These are phyloP conservation scores for Ceriagrion tenellum DNA, from an alignment of 2,888 invertebrate genomes.

Conservation along the genomic window DNA sequence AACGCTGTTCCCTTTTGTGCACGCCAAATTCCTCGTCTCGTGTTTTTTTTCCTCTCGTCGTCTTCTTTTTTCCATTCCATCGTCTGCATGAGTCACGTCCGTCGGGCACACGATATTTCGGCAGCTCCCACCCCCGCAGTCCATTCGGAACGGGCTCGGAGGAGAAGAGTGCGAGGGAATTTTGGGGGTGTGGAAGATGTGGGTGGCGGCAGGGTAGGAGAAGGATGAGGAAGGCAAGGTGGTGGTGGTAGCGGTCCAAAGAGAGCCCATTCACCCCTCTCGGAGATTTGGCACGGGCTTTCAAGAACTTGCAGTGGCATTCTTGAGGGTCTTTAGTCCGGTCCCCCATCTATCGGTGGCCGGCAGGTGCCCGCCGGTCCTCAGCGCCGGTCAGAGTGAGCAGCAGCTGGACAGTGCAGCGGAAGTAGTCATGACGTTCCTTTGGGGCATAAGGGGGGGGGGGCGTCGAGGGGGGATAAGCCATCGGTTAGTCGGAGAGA, in stretches of 20 bases:
- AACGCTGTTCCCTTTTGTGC: not conserved
- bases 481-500: not conserved
- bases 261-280: not conserved
- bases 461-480: not conserved
- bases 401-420: not conserved
- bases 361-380: not conserved
- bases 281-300: not conserved
- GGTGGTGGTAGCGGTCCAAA: not conserved
- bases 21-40: not conserved
- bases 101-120: not conserved
- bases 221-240: not conserved
- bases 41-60: not conserved
- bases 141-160: not conserved
- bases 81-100: constrained; percentile 9
- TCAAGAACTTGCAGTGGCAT: constrained; percentile 11
- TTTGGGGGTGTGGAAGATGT: no score
- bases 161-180: not conserved
- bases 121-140: not conserved
- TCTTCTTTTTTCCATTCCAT: not conserved
- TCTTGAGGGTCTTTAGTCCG: not conserved
- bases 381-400: not conserved
- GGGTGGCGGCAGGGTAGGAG: not conserved
- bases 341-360: not conserved
- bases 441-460: not conserved
- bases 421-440: not conserved